These are phyloP conservation scores for Bergia puertoricense DNA, from an alignment of 92 coral and sea anemone genomes.

Conservation along the genomic window DNA sequence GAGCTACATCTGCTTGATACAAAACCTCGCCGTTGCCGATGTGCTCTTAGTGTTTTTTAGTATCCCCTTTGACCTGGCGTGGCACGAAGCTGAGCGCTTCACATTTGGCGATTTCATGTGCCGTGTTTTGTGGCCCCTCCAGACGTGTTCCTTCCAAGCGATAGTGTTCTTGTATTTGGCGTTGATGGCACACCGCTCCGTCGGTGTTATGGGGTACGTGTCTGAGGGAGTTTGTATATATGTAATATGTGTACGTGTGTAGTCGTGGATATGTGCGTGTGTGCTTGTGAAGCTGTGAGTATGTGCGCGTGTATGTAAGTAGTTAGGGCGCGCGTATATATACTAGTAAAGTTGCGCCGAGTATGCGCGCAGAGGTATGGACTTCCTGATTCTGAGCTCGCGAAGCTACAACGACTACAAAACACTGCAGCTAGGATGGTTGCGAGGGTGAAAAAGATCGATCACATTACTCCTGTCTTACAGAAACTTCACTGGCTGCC, in stretches of 20 bases:
- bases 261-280: neutral
- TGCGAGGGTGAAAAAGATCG: no score
- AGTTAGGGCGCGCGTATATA: no score
- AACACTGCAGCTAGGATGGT: no score
- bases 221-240: neutral
- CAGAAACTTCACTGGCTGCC: no score
- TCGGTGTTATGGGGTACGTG: constrained; percentile 65
- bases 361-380: no score
- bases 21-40: constrained; percentile 82
- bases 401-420: no score
- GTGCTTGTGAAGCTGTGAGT: neutral
- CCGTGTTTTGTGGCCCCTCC: constrained; percentile 80
- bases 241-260: neutral
- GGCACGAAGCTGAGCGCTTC: constrained; percentile 63
- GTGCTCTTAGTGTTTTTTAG: constrained; percentile 64
- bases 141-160: constrained; percentile 76
- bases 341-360: no score
- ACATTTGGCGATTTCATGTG: constrained; percentile 80
- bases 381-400: no score
- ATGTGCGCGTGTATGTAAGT: neutral
- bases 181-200: constrained; percentile 74
- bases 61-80: constrained; percentile 81
- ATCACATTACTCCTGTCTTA: no score
- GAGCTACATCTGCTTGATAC: constrained; percentile 77
- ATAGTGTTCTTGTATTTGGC: constrained; percentile 73